Evolutionary conservation across 2,797 vertebrate genomes (phyloP).

Genomic region (Sarcoramphus papa): DNA sequence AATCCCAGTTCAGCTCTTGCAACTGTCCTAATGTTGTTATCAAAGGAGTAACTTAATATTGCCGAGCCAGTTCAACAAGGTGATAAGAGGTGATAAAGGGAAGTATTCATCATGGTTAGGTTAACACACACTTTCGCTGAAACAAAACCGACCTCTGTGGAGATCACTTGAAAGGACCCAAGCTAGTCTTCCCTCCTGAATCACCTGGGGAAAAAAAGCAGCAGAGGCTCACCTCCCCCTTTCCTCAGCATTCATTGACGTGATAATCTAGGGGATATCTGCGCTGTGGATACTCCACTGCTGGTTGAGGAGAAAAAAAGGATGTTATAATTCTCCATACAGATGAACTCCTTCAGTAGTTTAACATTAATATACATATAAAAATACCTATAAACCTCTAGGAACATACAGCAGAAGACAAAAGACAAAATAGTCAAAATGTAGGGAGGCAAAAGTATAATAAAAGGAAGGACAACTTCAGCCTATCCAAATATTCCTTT

Average conservation of each 20-base stretch:
- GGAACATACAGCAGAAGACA: not conserved
- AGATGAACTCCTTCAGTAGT: not conserved
- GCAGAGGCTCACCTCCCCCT: not conserved
- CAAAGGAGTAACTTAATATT: not conserved
- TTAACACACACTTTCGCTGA: not conserved
- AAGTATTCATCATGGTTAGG: not conserved
- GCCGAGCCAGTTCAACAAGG: not conserved
- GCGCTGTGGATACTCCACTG: no score
- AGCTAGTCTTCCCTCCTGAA: not conserved
- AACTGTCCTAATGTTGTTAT: not conserved
- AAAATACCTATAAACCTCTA: not conserved
- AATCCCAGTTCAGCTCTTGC: not conserved
- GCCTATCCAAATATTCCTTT: not conserved
- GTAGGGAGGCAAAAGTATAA: not conserved
- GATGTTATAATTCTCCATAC: not conserved
- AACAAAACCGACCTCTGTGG: not conserved
- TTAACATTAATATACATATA: not conserved
- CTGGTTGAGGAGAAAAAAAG: no score
- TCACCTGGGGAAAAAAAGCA: not conserved
- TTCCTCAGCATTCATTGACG: rapidly evolving
- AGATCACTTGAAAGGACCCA: not conserved
- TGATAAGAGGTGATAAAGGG: not conserved
- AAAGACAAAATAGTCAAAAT: not conserved
- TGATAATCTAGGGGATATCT: not conserved
- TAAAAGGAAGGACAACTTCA: not conserved